Base-by-base conservation (phyloP, 2,113 vertebrate genomes). In the Ammospiza nelsoni region DNA sequence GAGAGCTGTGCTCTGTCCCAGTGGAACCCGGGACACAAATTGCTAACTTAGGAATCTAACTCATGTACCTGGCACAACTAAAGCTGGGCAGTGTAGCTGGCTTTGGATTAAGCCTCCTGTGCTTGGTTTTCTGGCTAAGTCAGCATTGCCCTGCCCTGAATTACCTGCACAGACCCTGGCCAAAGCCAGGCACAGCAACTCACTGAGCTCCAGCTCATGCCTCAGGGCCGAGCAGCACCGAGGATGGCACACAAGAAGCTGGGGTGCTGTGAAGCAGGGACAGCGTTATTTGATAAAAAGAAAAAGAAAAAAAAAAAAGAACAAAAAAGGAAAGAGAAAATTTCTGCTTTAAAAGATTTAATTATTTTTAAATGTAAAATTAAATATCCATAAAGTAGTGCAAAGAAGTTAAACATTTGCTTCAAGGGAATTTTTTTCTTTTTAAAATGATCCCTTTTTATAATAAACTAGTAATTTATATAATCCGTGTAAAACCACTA, bases 401-500 rank as follows among this genome's bases (percentile, higher is more conserved):
- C 65, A 76, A 90, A 76, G 72, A 96, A 88, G 48, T 93, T 86
- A 94, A 95, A 94, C 0, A 0, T 57, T 89, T 76, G 85, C 93
- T 95, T 72, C 0, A 18, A 94, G 88, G 83, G 82, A 93, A 95
- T 78, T 89, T 61, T 63, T 84, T 59, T 69, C 93, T 94, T 95
- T 95, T 95, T 6, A 86, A 90, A 96, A 92, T 81, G 28, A 88
- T 93, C 75, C 90, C 79, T 92, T 96, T 93, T 93, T 68, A 90
- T 94, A 96, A 94, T 94, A 93, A 97, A 94, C 72, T 41, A 89
- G 92, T 65, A 88, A 94, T 97, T 96, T 90, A 90, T 81, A 69
- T 92, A 96, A 96, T 95, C 94, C 93, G 72, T 86, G 81, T 94
- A 93, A 96, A 96, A 92, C 92, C 94, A 84, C 92, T 84, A 93